Base-by-base conservation (phyloP, 2,888 invertebrate genomes). In the Nectonema munidae region DNA sequence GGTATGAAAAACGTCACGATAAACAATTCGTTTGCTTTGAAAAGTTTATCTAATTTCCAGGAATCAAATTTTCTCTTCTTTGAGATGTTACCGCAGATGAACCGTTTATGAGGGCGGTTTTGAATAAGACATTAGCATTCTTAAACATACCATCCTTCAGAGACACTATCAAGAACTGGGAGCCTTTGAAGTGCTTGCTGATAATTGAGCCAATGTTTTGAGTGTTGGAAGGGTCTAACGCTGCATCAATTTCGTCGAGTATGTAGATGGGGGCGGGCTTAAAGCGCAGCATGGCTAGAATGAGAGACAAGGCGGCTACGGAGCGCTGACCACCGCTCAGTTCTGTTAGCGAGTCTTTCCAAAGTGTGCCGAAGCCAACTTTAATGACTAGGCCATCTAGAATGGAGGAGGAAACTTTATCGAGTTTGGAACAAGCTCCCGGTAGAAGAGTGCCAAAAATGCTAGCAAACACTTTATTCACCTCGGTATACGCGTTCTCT, bases 91-190 rank as follows among this genome's bases (percentile, higher is more conserved):
- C 72, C 3, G 69, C 65, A 0, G 89, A 89, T 58, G 77, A 73
- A 38, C 89, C 89, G 58, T 89, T 83, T 19, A 75, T 67, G 56
- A 95, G 86, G 48, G 68, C 68, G 1, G 89, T 89, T 39, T 73
- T 69, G 61, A 76, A 95, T 39, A 95, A 57, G 17, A 89, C 83
- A 57, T 95, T 89, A 1, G 95, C 89, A 58, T 95, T 86, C 58
- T 75, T 81, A 61, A 89, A 95, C 79, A 95, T 89, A 19, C 89
- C 89, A 55, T 95, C 86, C 53, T 95, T 95, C 33, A 95, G 63
- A 0, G 89, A 89, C 2, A 95, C 95, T 25, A 25, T 9, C n/a
- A 25, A 25, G 20, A 69, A 69, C 64, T 72, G 73, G 18, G 81
- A 79, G 51, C 69, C 68, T 45, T 66, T 69, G 52, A 86, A 86